These are phyloP conservation scores for Ooceraea biroi DNA, from an alignment of 1,140 invertebrate species.

Conservation along the genomic window DNA sequence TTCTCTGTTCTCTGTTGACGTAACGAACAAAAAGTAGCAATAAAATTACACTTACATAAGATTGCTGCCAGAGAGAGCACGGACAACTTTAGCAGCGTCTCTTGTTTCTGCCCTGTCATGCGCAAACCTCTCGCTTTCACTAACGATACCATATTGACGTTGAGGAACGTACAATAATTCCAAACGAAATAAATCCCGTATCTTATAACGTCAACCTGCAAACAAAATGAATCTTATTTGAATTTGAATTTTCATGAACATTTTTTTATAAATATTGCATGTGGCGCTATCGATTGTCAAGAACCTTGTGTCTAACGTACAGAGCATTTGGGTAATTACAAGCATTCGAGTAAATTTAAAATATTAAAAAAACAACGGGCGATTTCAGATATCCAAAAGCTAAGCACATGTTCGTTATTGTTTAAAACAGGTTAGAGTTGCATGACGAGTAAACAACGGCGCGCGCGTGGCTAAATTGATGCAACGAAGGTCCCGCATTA, in stretches of 20 bases:
- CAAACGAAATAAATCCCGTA: not conserved
- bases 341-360: not conserved
- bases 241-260: not conserved
- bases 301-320: not conserved
- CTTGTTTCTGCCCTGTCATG: conserved; percentile 95
- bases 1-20: not conserved
- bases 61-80: conserved; percentile 96
- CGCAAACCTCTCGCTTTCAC: conserved; percentile 83
- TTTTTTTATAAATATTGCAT: not conserved
- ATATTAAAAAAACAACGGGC: not conserved
- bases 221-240: not conserved
- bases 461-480: not conserved
- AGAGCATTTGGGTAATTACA: too few species aligned
- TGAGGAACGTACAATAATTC: not conserved
- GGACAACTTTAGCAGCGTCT: conserved; percentile 96
- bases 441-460: not conserved
- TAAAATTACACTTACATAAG: conserved; percentile 92
- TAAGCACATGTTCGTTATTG: conserved; percentile 1
- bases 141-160: conserved; percentile 79
- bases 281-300: not conserved
- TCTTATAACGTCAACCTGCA: conserved; percentile 38
- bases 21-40: not conserved
- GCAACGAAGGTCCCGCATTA: not conserved
- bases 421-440: conserved; percentile 33
- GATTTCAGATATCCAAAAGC: not conserved